These are phyloP conservation scores for Ostrea denselamellosa DNA, from an alignment of 1,140 invertebrate genomes.

Conservation along the genomic window DNA sequence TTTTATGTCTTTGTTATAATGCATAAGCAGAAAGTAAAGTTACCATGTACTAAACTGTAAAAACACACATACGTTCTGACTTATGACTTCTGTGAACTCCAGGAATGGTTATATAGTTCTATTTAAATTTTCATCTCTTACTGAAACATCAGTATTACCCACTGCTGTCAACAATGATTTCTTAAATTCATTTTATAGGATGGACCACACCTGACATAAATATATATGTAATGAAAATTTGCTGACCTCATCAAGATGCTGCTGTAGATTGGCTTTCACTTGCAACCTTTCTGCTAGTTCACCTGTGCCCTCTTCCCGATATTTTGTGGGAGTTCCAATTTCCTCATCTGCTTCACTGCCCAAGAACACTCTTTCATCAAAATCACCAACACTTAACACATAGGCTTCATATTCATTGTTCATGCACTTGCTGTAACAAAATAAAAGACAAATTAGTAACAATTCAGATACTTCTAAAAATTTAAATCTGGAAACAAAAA, in stretches of 20 bases:
- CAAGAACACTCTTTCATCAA: conserved; percentile 96
- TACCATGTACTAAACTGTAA: neutral
- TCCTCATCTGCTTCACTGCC: conserved; percentile 85
- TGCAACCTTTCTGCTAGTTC: conserved; percentile 81
- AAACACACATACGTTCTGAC: no score
- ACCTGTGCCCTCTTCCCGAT: conserved; percentile 79
- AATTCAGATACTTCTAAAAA: neutral
- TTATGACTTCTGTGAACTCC: no score
- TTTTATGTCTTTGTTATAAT: conserved; percentile 9
- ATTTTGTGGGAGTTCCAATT: conserved; percentile 84
- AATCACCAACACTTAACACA: conserved; percentile 94
- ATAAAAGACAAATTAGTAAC: neutral
- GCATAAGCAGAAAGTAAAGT: neutral
- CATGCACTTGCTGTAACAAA: conserved; percentile 86
- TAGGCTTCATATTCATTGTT: conserved; percentile 94
- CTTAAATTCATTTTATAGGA: neutral
- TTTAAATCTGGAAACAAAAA: neutral
- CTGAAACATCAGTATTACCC: neutral
- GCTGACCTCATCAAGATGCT: conserved; percentile 77
- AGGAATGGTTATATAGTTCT: no score
- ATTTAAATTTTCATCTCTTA: neutral
- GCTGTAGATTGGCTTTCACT: conserved; percentile 74
- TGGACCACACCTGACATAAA: no score
- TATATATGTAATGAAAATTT: neutral
- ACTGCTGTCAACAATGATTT: neutral